Conservation (phyloP, 2,797 vertebrate species). For the Gallinago stenura region DNA sequence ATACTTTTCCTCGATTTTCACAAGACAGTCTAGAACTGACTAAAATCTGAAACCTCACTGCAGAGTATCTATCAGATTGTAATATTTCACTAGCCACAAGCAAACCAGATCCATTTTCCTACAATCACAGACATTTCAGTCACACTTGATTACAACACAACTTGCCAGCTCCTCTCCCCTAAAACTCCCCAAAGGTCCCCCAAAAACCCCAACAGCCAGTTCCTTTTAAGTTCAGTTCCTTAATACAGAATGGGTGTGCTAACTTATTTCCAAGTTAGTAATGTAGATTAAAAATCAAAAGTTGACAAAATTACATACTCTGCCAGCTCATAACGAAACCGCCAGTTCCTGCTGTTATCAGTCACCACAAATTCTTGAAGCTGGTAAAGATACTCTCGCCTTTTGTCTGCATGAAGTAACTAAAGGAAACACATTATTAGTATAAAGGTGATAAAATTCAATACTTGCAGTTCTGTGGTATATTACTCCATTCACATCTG, state of each 20-base stretch:
- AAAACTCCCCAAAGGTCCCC: not conserved
- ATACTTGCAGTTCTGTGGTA: not conserved
- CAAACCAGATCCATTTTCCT: too few species aligned
- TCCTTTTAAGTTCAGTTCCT: not conserved
- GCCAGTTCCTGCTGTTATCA: slow-evolving; percentile 81
- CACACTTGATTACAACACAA: not conserved
- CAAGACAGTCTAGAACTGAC: not conserved
- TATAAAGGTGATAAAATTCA: not conserved
- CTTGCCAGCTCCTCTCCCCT: not conserved
- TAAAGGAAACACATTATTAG: slow-evolving; percentile 36
- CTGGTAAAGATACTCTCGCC: slow-evolving; percentile 82
- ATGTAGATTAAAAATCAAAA: not conserved
- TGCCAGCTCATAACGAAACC: slow-evolving; percentile 81
- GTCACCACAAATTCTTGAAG: slow-evolving; percentile 84
- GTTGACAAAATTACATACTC: slow-evolving; percentile 74
- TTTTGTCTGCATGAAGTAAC: slow-evolving; percentile 83
- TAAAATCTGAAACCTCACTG: not conserved
- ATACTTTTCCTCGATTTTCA: not conserved
- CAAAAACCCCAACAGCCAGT: not conserved
- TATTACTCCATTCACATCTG: not conserved
- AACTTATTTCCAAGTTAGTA: not conserved
- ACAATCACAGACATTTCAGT: not conserved
- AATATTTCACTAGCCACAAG: too few species aligned
- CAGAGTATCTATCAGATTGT: not conserved
- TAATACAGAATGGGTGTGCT: not conserved